phyloP scores from a whole-genome alignment of 2,113 vertebrate species.

The Struthio camelus region DNA sequence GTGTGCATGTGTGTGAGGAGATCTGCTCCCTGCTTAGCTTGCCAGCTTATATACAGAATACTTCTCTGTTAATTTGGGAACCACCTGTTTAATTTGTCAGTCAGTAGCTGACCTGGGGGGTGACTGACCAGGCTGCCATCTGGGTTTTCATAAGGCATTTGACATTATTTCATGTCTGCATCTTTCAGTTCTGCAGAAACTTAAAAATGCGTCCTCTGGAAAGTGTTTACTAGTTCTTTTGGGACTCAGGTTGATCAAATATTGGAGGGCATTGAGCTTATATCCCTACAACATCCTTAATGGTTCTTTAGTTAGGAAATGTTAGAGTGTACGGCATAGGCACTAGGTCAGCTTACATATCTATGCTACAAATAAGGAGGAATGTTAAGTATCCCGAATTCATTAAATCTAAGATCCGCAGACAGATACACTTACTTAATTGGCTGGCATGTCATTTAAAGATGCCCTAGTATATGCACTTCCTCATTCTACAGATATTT shows the following conservation, averaged over 20 bases:
- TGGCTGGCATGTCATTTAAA: constrained; percentile 34
- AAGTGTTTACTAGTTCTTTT: neutral
- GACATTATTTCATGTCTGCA: neutral
- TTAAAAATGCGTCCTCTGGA: neutral
- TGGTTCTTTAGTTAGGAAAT: neutral
- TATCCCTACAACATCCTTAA: neutral
- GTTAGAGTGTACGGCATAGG: accelerated
- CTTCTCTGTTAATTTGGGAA: neutral
- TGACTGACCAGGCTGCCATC: neutral
- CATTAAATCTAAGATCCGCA: neutral
- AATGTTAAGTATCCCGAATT: neutral
- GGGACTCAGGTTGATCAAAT: neutral
- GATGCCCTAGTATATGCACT: neutral
- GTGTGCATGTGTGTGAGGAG: neutral
- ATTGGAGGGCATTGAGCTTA: neutral
- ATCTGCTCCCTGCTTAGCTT: neutral
- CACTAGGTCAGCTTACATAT: neutral
- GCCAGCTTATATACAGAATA: neutral
- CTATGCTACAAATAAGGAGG: neutral
- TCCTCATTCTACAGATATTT: constrained; percentile 20
- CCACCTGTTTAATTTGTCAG: constrained; percentile 1
- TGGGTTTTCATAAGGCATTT: neutral
- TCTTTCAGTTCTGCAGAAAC: neutral
- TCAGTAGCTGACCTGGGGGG: neutral
- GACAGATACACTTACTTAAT: neutral